Conservation (phyloP, 2,797 vertebrate species). For the Poeciliopsis gracilis region DNA sequence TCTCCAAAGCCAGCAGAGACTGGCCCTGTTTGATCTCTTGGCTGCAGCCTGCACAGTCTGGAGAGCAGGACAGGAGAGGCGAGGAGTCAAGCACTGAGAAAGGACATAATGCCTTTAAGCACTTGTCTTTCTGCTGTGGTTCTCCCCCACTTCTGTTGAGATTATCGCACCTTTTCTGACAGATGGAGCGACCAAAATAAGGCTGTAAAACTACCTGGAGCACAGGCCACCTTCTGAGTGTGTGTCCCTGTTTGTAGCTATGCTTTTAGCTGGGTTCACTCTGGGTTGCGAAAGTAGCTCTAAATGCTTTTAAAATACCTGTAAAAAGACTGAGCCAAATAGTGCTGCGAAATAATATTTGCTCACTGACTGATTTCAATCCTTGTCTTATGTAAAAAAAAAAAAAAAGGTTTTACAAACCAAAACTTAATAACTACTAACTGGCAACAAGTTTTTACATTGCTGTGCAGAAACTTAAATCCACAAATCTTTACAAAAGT, state of each 20-base stretch:
- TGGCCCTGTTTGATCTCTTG: constrained; percentile 96
- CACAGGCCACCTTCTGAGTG: constrained; percentile 47
- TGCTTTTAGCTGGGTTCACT: constrained; percentile 27
- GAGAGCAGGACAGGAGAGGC: constrained; percentile 11
- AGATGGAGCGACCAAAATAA: constrained; percentile 65
- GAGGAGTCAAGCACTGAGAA: constrained; percentile 17
- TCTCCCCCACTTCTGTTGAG: constrained; percentile 23
- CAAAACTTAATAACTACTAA: neutral
- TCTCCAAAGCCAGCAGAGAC: constrained; percentile 93
- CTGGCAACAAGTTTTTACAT: neutral
- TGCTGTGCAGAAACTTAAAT: neutral
- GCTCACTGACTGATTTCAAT: neutral
- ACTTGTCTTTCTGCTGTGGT: constrained; percentile 26
- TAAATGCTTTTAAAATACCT: neutral
- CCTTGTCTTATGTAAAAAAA: neutral
- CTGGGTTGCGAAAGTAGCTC: constrained; percentile 5
- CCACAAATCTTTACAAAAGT: neutral
- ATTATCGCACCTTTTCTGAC: constrained; percentile 37
- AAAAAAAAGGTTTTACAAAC: neutral
- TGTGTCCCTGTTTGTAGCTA: constrained; percentile 13
- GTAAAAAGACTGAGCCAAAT: neutral
- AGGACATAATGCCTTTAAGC: constrained; percentile 24
- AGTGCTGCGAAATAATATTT: neutral
- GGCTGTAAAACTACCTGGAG: constrained; percentile 53
- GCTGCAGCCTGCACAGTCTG: constrained; percentile 93